Evolutionary conservation across 2,797 vertebrate genomes (phyloP).

Genomic region (Pipistrellus kuhlii): DNA sequence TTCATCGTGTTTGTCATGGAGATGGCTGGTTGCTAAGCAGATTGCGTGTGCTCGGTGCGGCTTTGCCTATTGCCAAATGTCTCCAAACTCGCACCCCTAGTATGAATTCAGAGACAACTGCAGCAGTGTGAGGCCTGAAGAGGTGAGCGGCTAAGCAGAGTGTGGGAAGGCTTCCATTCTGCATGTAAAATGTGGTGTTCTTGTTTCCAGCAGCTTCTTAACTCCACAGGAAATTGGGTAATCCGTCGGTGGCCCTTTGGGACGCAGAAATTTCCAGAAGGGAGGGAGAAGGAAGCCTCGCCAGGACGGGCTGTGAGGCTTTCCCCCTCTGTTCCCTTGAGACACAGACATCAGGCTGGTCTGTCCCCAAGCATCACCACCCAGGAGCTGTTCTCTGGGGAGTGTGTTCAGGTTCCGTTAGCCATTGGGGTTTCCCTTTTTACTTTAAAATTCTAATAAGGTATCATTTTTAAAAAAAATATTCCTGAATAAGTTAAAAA

Average conservation of each 20-base stretch:
- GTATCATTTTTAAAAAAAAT: neutral
- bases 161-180: neutral
- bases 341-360: neutral
- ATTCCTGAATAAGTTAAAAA: neutral
- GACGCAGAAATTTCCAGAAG: constrained; percentile 65
- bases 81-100: neutral
- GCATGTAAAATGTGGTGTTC: constrained; percentile 25
- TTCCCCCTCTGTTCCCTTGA: constrained; percentile 1
- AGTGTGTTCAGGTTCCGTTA: neutral
- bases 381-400: neutral
- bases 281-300: constrained; percentile 20
- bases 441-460: constrained; percentile 1
- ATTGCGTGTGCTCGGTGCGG: neutral
- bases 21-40: neutral
- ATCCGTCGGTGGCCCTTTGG: neutral
- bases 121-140: neutral
- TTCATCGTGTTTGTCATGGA: fast-evolving
- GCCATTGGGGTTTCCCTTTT: neutral
- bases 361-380: neutral
- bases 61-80: neutral
- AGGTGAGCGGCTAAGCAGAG: neutral
- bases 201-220: constrained; percentile 31
- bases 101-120: neutral
- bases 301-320: neutral
- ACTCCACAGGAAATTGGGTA: constrained; percentile 49